These are phyloP conservation scores for Nyctibius bracteatus DNA, from an alignment of 2,113 vertebrate species.

Conservation along the genomic window DNA sequence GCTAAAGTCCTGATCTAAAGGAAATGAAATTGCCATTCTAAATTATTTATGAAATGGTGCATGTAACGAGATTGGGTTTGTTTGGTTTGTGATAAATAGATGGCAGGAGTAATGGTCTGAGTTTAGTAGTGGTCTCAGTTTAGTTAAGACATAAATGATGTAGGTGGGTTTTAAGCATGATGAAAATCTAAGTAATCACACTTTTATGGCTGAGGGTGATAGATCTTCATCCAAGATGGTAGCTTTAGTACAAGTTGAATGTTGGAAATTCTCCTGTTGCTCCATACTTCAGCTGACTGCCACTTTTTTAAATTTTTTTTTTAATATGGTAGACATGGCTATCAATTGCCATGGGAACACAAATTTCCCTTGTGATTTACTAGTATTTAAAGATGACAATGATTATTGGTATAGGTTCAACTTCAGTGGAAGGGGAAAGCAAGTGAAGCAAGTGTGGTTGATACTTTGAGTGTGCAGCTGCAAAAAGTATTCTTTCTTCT, in stretches of 20 bases:
- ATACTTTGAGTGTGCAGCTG: not conserved
- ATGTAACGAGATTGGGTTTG: not conserved
- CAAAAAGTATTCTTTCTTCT: not conserved
- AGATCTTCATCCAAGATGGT: not conserved
- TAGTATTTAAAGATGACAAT: not conserved
- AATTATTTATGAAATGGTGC: constrained; percentile 46
- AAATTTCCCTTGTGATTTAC: not conserved
- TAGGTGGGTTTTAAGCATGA: not conserved
- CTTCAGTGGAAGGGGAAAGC: not conserved
- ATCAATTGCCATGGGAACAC: not conserved
- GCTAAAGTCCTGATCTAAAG: constrained; percentile 15
- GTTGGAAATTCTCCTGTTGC: not conserved
- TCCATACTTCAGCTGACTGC: not conserved
- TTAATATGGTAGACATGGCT: not conserved
- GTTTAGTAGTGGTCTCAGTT: constrained; percentile 2
- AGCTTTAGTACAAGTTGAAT: not conserved
- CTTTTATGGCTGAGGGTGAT: not conserved
- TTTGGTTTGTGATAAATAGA: not conserved
- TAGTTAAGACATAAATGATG: not conserved
- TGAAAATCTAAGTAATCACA: not conserved
- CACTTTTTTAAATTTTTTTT: not conserved
- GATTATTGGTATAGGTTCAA: not conserved
- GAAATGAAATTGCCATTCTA: constrained; percentile 17
- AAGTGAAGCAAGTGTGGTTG: not conserved
- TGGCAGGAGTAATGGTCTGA: not conserved